These are phyloP conservation scores for Phalanger gymnotis DNA, from an alignment of 2,797 vertebrate genomes.

Conservation along the genomic window DNA sequence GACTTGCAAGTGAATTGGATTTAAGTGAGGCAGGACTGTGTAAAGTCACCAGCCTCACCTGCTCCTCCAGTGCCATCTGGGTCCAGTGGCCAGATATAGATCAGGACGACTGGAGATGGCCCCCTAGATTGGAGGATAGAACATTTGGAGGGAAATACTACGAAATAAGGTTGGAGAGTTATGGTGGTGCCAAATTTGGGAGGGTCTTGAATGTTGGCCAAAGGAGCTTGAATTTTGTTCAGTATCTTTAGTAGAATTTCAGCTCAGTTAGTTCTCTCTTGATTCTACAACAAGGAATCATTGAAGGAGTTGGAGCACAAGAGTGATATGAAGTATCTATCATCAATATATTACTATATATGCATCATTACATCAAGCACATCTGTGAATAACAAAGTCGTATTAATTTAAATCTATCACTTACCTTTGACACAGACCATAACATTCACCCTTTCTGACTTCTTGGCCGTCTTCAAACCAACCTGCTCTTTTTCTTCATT, in stretches of 20 bases:
- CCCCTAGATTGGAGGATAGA: neutral
- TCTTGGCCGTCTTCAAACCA: neutral
- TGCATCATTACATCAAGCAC: neutral
- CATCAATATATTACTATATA: neutral
- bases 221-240: neutral
- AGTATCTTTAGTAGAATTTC: neutral
- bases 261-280: neutral
- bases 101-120: too few relatives aligned
- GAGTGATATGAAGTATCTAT: neutral
- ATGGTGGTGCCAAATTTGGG: neutral
- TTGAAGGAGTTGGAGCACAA: neutral
- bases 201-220: neutral
- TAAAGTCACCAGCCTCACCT: too few relatives aligned
- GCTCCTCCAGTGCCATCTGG: too few relatives aligned
- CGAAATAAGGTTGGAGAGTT: neutral
- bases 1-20: too few relatives aligned
- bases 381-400: neutral
- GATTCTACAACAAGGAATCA: neutral
- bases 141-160: neutral
- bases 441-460: neutral
- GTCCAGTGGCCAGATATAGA: too few relatives aligned
- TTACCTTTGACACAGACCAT: neutral
- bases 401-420: neutral
- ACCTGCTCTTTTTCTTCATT: neutral
- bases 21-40: too few relatives aligned